A percentile compares a stretch with the other conserved stretches of the same genome.
These are phyloP conservation scores for Tetranychus truncatus DNA, from an alignment of 2,888 invertebrate species.

Conservation along the genomic window DNA sequence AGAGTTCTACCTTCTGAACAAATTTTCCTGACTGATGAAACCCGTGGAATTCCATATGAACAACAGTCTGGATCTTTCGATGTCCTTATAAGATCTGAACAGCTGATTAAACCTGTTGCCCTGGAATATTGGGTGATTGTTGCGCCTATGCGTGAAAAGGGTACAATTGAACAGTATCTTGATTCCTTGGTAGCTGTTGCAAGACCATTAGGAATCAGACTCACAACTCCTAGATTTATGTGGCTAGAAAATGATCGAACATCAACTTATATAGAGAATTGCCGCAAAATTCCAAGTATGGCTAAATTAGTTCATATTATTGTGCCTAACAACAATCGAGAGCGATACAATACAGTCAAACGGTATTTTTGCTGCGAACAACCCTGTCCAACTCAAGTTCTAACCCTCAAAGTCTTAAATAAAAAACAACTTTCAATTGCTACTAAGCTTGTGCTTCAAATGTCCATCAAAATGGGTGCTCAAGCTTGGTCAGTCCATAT, in stretches of 20 bases:
- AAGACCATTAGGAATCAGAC: conserved; percentile 32
- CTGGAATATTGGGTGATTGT: conserved; percentile 31
- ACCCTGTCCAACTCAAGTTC: conserved; percentile 41
- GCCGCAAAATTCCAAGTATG: neutral
- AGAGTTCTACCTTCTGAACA: conserved; percentile 41
- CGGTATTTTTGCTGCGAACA: conserved; percentile 62
- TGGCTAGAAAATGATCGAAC: conserved; percentile 19
- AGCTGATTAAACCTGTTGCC: neutral
- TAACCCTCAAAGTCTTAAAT: conserved; percentile 40
- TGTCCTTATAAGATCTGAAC: neutral
- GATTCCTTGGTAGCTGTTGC: conserved; percentile 31
- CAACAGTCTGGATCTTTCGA: neutral
- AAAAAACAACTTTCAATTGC: conserved; percentile 56
- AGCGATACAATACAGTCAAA: conserved; percentile 69
- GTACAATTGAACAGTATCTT: conserved; percentile 30
- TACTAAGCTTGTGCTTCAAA: conserved; percentile 77
- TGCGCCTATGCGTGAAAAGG: conserved; percentile 27
- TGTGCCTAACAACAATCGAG: conserved; percentile 47
- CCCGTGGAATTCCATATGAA: neutral
- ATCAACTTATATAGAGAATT: conserved; percentile 5
- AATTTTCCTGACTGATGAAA: neutral
- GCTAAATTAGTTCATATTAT: conserved; percentile 38
- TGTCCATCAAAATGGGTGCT: conserved; percentile 81
- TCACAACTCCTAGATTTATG: conserved; percentile 30
- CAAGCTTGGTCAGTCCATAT: conserved; percentile 62